phyloP scores from a whole-genome alignment of 2,113 vertebrate species.

The Antigone vipio region DNA sequence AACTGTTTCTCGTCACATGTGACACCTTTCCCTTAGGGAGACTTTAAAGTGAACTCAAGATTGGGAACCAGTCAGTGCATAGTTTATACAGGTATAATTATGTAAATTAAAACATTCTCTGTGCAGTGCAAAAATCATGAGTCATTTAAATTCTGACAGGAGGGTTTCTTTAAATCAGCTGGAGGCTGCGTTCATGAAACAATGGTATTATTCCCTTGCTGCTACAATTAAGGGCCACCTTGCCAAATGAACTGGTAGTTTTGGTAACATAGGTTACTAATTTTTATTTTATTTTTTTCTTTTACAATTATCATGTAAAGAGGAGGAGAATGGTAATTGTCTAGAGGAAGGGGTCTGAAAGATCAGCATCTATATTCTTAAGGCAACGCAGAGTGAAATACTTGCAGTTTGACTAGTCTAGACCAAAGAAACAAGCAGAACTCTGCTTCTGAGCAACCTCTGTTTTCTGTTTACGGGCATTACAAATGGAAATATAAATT shows the following conservation, averaged over 20 bases:
- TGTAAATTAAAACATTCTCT: slow-evolving; percentile 41
- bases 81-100: slow-evolving; percentile 58
- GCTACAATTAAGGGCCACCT: background rate
- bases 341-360: background rate
- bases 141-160: slow-evolving; percentile 35
- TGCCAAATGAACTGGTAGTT: background rate
- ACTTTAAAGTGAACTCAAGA: slow-evolving; percentile 43
- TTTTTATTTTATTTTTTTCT: background rate
- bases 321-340: background rate
- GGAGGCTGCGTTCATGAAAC: slow-evolving; percentile 6
- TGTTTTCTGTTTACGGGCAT: background rate
- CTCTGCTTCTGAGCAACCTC: background rate
- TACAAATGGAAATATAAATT: background rate
- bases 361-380: background rate
- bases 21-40: slow-evolving; percentile 61
- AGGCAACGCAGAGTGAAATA: background rate
- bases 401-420: background rate
- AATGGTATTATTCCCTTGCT: background rate
- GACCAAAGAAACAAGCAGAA: background rate
- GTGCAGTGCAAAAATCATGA: slow-evolving; percentile 39
- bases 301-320: background rate
- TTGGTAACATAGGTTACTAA: background rate
- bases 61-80: slow-evolving; percentile 38
- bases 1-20: slow-evolving; percentile 26
- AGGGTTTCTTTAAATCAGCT: slow-evolving; percentile 47